Evolutionary conservation across 2,113 vertebrate species (phyloP), one percentile per base, ranked within the genome.

Genomic region (Onychostoma macrolepis): DNA sequence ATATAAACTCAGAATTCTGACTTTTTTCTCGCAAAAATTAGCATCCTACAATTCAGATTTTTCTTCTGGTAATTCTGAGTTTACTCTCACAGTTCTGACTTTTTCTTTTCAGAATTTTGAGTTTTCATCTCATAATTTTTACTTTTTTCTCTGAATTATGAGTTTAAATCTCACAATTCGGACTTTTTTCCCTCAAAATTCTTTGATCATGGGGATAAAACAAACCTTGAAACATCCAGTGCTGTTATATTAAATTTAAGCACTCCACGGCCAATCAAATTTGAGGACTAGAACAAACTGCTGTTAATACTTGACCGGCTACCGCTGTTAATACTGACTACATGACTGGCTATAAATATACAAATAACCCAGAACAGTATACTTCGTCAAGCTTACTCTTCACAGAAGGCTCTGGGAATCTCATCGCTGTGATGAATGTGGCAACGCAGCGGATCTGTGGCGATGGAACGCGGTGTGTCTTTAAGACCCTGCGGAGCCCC

Each of bases 401-500:
- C 36, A 72, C 19, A 72, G 69, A 72, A 38, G 21, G 4, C 36
- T 72, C 36, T 12, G 69, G 19, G 69, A 41, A 41, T 36, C 65
- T 19, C 15, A 33, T 9, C 1, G 15, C 7, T 69, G 28, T 69
- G 30, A 9, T 72, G 21, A 72, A 72, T 72, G 69, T 41, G 45
- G 26, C 43, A 77, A 30, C 45, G 30, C 19, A n/a, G 30, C 26
- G 5, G 65, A 45, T 36, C 19, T 24, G 12, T 24, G 10, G 6
- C 28, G 43, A 21, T 33, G 41, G 21, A 85, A 78, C 82, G 7
- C 80, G 77, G 87, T 85, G 91, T 91, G 90, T 89, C 92, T 95
- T 92, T 95, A 95, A 93, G 95, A 95, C 95, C 95, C 94, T 89
- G 95, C 92, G 94, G 94, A 93, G 90, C 88, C 85, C 89, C 15